Base-by-base conservation (phyloP, 2,797 vertebrate species). In the Gambelia wislizenii region DNA sequence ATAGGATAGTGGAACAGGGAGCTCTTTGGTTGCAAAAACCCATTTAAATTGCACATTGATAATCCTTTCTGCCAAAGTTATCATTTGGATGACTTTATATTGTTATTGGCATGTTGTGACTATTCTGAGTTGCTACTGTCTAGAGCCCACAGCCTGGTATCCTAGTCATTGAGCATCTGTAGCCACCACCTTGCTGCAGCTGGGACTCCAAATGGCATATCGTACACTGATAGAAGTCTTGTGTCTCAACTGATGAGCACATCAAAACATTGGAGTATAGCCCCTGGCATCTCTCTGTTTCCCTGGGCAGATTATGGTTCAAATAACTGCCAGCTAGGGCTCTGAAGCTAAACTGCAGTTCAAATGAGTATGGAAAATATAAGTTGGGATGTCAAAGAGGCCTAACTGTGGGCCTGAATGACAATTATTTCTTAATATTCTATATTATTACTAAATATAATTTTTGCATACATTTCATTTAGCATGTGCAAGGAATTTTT, bases 11-110 rank as follows among this genome's bases (percentile, higher is more conserved):
- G 56, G 42, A 36, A 64, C 27, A 75, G 77, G 59, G 67, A 82
- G 6, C 33, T 52, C n/a, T 89, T 86, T 18, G n/a, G 56, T 49
- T 89, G 70, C 42, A 30, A 89, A 85, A 89, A 33, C 14, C n/a
- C 56, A 61, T 4, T 20, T 27, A 30, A 86, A 83, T 82, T 52
- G 27, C 64, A 76, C 59, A 86, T 27, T 42, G 72, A 44, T 42
- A 42, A 52, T 75, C 70, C 33, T n/a, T 82, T 75, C 10, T 44
- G 70, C 78, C 78, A 67, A 76, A 75, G 79, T 76, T 64, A 33
- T 22, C 54, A 44, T 64, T 76, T 76, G 70, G 78, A 54, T 76
- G 79, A 67, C 36, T 75, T 75, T 76, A 67, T 67, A 42, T 78
- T 89, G 82, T 82, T 83, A 36, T 89, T 86, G 84, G 49, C 77